phyloP scores from a whole-genome alignment of 2,888 invertebrate genomes.

The Zeuzera pyrina region DNA sequence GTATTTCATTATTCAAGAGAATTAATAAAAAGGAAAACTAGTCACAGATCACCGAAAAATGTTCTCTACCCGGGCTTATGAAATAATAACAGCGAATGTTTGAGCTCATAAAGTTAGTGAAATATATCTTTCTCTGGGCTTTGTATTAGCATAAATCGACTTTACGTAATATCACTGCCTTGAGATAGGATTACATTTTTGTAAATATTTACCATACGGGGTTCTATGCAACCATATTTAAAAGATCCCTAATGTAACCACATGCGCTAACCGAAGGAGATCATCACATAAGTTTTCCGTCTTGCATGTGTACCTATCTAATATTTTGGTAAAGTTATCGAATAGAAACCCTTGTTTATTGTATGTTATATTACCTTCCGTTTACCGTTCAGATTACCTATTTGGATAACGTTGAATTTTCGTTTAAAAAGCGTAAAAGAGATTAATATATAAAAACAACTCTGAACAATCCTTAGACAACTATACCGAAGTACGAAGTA shows the following conservation, averaged over 20 bases:
- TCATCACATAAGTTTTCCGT: not conserved
- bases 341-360: slow-evolving; percentile 2
- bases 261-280: not conserved
- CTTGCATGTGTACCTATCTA: slow-evolving; percentile 2
- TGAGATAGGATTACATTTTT: slow-evolving; percentile 2
- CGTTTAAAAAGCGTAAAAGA: too few species aligned
- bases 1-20: too few species aligned
- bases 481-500: too few species aligned
- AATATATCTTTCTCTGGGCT: slow-evolving; percentile 3
- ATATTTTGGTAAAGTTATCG: slow-evolving; percentile 2
- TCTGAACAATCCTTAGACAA: too few species aligned
- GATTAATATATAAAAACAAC: too few species aligned
- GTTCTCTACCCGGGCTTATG: too few species aligned
- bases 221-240: not conserved
- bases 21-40: too few species aligned
- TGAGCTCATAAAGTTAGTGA: slow-evolving; percentile 1
- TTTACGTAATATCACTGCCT: slow-evolving; percentile 1
- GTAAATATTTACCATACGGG: slow-evolving; percentile 3
- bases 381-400: too few species aligned
- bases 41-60: too few species aligned
- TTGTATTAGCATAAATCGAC: slow-evolving; percentile 7
- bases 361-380: slow-evolving; percentile 1
- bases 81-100: not conserved
- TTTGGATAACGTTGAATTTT: too few species aligned
- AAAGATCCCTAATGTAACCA: not conserved